Evolutionary conservation across 2,113 vertebrate genomes (phyloP).

Genomic region (Chloropsis hardwickii): DNA sequence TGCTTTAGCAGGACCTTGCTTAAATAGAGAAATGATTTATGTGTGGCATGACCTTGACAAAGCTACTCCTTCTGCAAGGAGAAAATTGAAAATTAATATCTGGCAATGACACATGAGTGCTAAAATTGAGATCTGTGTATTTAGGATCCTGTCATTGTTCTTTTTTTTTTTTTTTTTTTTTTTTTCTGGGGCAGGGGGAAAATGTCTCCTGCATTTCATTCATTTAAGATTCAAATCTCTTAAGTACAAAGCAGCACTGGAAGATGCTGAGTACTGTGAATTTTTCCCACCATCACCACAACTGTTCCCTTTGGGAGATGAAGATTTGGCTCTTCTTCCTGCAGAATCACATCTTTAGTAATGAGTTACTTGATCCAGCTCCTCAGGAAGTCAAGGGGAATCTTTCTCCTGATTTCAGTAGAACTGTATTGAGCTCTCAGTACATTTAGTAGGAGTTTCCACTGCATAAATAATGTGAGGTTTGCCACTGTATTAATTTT

Average conservation of each 20-base stretch:
- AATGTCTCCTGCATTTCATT: neutral
- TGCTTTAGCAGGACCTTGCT: constrained; percentile 17
- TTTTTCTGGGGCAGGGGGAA: neutral
- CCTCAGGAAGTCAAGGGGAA: neutral
- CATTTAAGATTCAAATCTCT: neutral
- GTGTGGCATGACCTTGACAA: constrained; percentile 44
- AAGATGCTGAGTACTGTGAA: neutral
- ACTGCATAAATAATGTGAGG: neutral
- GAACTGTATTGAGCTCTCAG: neutral
- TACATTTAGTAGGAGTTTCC: neutral
- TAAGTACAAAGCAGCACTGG: neutral
- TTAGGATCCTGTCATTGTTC: neutral
- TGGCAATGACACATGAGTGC: neutral
- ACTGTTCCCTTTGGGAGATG: neutral
- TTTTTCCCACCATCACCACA: neutral
- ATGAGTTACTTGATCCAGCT: neutral
- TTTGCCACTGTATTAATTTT: neutral
- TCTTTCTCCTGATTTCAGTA: neutral
- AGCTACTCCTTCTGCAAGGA: neutral
- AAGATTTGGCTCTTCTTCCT: neutral
- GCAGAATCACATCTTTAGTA: neutral
- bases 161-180: neutral
- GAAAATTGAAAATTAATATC: constrained; percentile 51
- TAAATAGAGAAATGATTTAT: constrained; percentile 11
- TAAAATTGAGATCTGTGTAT: neutral